Percentiles rank a stretch among this genome's conserved stretches.
Conservation (phyloP, 2,113 vertebrate species). For the Rhinoptilus africanus region DNA sequence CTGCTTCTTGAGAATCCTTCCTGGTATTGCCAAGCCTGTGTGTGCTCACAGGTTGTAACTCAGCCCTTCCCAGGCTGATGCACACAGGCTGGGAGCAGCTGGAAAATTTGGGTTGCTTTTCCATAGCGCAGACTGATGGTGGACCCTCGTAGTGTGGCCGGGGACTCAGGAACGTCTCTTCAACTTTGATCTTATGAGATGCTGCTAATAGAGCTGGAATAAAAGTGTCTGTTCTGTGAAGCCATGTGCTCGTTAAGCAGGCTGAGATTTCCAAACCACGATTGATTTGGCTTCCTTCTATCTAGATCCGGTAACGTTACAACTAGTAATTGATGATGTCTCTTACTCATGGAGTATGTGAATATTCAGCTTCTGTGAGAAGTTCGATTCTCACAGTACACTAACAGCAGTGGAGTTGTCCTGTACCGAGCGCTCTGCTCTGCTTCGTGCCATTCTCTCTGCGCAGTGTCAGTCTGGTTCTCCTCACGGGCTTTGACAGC, state of each 20-base stretch:
- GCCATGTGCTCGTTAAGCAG: neutral
- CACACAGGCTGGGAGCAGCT: neutral
- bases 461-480: neutral
- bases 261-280: neutral
- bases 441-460: neutral
- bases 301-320: neutral
- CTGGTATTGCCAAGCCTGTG: rapidly evolving
- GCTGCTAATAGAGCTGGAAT: neutral
- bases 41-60: neutral
- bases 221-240: neutral
- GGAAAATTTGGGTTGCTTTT: neutral
- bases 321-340: neutral
- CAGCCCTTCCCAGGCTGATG: neutral
- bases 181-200: neutral
- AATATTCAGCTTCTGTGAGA: neutral
- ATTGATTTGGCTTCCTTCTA: neutral
- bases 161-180: neutral
- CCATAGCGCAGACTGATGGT: rapidly evolving
- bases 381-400: neutral
- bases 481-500: neutral
- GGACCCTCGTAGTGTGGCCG: neutral
- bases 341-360: neutral
- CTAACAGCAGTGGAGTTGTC: neutral
- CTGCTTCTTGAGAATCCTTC: neutral
- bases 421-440: rapidly evolving